A percentile compares a stretch with the other conserved stretches of the same genome.
These are phyloP conservation scores for Bambusicola thoracicus DNA, from an alignment of 2,113 vertebrate species.

Conservation along the genomic window DNA sequence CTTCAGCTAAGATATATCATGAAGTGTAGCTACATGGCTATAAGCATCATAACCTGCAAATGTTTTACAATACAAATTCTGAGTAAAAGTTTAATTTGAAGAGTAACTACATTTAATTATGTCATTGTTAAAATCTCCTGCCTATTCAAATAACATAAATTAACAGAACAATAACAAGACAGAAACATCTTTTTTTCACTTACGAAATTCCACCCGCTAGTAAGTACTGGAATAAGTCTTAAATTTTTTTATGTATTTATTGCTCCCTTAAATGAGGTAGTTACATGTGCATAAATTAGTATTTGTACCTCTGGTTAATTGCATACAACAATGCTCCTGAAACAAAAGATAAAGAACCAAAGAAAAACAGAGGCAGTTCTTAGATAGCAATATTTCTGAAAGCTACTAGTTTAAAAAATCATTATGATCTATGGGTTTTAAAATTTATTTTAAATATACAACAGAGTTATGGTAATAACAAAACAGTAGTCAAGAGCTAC, in stretches of 20 bases:
- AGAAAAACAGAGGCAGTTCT: neutral
- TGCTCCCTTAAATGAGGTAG: neutral
- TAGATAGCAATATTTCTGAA: neutral
- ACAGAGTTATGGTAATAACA: neutral
- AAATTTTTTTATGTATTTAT: neutral
- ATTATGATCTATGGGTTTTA: neutral
- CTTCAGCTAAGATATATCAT: neutral
- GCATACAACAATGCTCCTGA: neutral
- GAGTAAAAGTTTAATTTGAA: neutral
- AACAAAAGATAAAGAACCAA: neutral
- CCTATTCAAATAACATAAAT: neutral
- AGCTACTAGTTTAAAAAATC: neutral
- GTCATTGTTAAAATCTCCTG: neutral
- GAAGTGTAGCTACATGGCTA: neutral
- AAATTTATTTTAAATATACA: too few species aligned
- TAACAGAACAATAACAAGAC: neutral
- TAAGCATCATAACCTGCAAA: neutral
- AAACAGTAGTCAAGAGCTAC: neutral
- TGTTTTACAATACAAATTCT: neutral
- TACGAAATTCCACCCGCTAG: neutral
- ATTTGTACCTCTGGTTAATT: neutral
- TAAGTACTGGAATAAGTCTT: neutral
- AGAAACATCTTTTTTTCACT: neutral
- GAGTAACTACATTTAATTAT: neutral
- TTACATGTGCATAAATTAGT: neutral